phyloP scores from a whole-genome alignment of 2,888 invertebrate species.

The Endomychus coccineus region DNA sequence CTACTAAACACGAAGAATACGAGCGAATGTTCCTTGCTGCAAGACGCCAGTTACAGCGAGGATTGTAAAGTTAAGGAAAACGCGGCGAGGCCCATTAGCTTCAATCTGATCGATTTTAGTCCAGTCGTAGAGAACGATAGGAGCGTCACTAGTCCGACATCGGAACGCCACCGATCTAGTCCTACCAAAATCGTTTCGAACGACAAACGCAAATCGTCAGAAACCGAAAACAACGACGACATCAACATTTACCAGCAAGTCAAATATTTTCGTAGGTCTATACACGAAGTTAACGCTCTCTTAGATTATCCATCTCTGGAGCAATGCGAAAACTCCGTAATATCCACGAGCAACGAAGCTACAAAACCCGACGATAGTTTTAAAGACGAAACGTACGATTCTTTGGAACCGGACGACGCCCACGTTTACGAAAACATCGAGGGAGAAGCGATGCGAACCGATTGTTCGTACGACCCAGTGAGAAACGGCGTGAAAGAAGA shows the following conservation, averaged over 20 bases:
- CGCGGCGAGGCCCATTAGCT: slow-evolving; percentile 24
- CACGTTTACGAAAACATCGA: slow-evolving; percentile 39
- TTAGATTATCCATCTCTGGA: slow-evolving; percentile 30
- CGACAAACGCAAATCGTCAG: slow-evolving; percentile 38
- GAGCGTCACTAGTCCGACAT: slow-evolving; percentile 5
- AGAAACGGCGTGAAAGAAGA: slow-evolving; percentile 12
- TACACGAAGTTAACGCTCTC: slow-evolving; percentile 65
- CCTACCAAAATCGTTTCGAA: slow-evolving; percentile 18
- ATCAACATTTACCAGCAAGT: slow-evolving; percentile 66
- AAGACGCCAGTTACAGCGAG: slow-evolving; percentile 17
- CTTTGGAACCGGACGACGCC: slow-evolving; percentile 31
- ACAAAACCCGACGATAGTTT: not conserved
- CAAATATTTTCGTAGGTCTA: slow-evolving; percentile 64
- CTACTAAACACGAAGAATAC: slow-evolving; percentile 24
- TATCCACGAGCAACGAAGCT: not conserved
- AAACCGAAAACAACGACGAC: slow-evolving; percentile 36
- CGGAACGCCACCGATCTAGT: slow-evolving; percentile 14
- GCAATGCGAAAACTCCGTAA: slow-evolving; percentile 4
- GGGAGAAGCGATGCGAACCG: slow-evolving; percentile 18
- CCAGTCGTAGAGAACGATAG: slow-evolving; percentile 16
- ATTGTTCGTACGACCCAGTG: slow-evolving; percentile 6
- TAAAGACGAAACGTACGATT: slow-evolving; percentile 28
- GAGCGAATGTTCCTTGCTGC: slow-evolving; percentile 23
- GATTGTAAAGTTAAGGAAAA: slow-evolving; percentile 15
- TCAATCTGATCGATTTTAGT: slow-evolving; percentile 38